These are phyloP conservation scores for Horisme vitalbata DNA, from an alignment of 2,888 invertebrate genomes.

Conservation along the genomic window DNA sequence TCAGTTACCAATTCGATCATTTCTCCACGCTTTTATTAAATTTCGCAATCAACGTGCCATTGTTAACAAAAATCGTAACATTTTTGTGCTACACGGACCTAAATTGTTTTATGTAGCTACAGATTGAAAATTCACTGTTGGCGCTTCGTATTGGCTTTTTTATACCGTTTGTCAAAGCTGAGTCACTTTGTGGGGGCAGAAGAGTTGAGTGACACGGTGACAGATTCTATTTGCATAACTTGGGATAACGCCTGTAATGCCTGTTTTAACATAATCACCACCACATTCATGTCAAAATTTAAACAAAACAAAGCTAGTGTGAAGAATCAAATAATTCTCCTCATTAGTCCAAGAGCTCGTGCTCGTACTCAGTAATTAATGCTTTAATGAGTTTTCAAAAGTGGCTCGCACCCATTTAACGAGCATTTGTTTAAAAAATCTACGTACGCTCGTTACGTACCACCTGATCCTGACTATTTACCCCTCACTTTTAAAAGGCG, in stretches of 20 bases:
- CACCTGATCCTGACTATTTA: conserved; percentile 19
- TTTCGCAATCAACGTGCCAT: no score
- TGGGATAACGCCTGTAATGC: neutral
- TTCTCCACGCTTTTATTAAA: no score
- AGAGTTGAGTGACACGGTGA: conserved; percentile 37
- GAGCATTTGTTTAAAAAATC: conserved; percentile 37
- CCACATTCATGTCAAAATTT: neutral
- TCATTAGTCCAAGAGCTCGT: conserved; percentile 28
- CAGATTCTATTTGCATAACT: conserved; percentile 54
- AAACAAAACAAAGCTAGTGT: conserved; percentile 7
- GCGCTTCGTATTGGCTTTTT: neutral
- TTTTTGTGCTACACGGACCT: neutral
- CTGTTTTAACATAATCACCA: neutral
- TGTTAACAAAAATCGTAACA: no score
- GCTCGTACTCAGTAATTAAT: conserved; percentile 44
- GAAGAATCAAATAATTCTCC: no score
- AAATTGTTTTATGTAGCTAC: neutral
- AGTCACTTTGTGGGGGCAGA: conserved; percentile 43
- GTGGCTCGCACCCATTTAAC: conserved; percentile 39
- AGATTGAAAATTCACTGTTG: neutral
- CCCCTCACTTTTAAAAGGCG: conserved; percentile 29
- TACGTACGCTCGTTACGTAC: conserved; percentile 29
- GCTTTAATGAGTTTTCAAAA: conserved; percentile 43
- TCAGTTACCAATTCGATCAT: no score
- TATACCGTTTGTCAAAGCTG: conserved; percentile 29